Evolutionary conservation across 2,888 invertebrate species (phyloP).

Genomic region (Nemotelus nigrinus): DNA sequence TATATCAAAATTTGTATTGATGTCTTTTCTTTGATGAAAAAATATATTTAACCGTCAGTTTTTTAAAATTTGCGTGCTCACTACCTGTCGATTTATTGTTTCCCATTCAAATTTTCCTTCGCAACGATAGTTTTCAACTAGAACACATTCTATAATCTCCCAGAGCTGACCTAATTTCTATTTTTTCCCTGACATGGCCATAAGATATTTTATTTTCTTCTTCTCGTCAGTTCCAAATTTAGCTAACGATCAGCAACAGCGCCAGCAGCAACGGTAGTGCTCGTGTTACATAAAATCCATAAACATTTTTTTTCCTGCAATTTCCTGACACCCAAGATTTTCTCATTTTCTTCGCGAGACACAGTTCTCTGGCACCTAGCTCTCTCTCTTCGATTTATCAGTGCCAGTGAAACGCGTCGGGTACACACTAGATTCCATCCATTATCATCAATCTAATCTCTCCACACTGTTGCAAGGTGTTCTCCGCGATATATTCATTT

Average conservation of each 20-base stretch:
- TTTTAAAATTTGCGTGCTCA: too few species aligned
- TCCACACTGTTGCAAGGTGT: constrained; percentile 8
- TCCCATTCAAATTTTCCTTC: too few species aligned
- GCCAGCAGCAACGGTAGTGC: too few species aligned
- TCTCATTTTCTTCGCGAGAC: not conserved
- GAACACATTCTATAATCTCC: too few species aligned
- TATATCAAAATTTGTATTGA: too few species aligned
- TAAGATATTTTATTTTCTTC: not conserved
- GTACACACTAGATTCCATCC: too few species aligned
- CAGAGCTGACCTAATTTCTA: constrained; percentile 13
- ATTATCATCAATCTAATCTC: not conserved
- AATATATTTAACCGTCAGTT: too few species aligned
- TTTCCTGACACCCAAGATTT: constrained; percentile 14
- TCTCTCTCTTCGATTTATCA: too few species aligned
- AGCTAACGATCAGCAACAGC: constrained; percentile 5
- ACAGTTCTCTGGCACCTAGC: not conserved
- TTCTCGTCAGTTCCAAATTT: constrained; percentile 20
- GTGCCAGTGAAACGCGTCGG: too few species aligned
- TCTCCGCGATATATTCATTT: not conserved
- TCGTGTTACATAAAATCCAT: constrained; percentile 16
- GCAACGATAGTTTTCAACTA: too few species aligned
- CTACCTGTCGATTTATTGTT: too few species aligned
- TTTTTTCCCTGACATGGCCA: constrained; percentile 4
- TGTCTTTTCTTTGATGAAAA: too few species aligned
- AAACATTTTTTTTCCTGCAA: constrained; percentile 8